Conservation (phyloP, 2,113 vertebrate genomes). For the Porphyrio hochstetteri region DNA sequence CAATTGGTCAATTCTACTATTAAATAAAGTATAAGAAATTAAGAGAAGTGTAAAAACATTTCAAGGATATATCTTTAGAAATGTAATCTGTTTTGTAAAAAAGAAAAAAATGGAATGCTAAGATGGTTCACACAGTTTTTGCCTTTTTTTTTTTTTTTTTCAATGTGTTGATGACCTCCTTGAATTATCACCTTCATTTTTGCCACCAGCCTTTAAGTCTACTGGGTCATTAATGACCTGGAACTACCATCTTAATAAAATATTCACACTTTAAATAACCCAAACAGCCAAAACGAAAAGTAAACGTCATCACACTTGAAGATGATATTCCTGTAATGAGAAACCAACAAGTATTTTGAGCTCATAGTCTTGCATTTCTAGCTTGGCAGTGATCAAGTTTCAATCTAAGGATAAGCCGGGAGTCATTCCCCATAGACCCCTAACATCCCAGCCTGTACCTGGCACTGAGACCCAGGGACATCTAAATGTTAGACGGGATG, state of each 20-base stretch:
- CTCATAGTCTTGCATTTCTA: not conserved
- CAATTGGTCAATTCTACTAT: not conserved
- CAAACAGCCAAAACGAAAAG: constrained; percentile 34
- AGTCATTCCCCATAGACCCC: not conserved
- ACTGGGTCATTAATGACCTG: constrained; percentile 23
- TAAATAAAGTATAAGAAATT: not conserved
- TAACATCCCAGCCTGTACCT: not conserved
- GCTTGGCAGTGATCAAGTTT: not conserved
- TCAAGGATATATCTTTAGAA: not conserved
- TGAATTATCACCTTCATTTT: constrained; percentile 47
- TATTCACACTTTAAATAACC: constrained; percentile 14
- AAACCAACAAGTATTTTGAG: constrained; percentile 6
- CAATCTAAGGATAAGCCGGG: not conserved
- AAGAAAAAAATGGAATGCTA: not conserved
- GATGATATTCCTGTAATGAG: not conserved
- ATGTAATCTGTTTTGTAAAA: not conserved
- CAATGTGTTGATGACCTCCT: constrained; percentile 19
- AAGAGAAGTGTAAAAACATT: not conserved
- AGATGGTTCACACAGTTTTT: not conserved
- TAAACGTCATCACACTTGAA: constrained; percentile 7
- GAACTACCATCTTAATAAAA: not conserved
- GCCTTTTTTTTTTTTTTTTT: not conserved
- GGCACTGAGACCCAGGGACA: not conserved
- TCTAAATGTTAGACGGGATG: not conserved
- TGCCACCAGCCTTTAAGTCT: constrained; percentile 11